Evolutionary conservation across 2,797 vertebrate genomes (phyloP).

Genomic region (Tiaroga cobitis): DNA sequence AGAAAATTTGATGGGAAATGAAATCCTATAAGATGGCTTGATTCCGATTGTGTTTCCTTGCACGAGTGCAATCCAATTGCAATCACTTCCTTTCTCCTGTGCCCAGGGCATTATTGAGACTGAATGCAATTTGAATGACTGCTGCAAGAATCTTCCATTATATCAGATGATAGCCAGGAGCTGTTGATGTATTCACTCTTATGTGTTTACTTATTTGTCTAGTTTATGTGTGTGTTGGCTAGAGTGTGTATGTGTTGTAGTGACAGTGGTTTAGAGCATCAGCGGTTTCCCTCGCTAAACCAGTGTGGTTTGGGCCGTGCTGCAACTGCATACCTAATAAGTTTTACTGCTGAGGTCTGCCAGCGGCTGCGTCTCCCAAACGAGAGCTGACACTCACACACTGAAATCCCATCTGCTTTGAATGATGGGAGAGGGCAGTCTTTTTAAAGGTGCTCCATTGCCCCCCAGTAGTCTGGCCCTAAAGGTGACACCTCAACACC

Average conservation of each 20-base stretch:
- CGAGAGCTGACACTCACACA: conserved; percentile 75
- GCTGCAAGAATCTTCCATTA: conserved; percentile 47
- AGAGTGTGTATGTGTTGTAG: conserved; percentile 35
- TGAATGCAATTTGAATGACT: conserved; percentile 43
- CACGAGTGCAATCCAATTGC: conserved; percentile 36
- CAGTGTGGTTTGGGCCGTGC: conserved; percentile 73
- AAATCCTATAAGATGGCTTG: conserved; percentile 30
- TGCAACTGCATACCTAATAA: conserved; percentile 76
- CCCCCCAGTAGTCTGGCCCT: conserved; percentile 56
- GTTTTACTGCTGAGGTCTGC: conserved; percentile 73
- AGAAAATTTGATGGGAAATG: conserved; percentile 13
- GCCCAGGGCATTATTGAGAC: conserved; percentile 59
- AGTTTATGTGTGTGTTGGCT: conserved; percentile 53
- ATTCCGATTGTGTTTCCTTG: conserved; percentile 28
- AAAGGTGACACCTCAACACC: conserved; percentile 78
- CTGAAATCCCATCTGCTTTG: conserved; percentile 78
- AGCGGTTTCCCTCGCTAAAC: conserved; percentile 71
- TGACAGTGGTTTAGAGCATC: conserved; percentile 70
- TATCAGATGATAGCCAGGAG: conserved; percentile 44
- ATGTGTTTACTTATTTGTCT: conserved; percentile 75
- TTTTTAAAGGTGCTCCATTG: conserved; percentile 53
- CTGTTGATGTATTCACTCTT: conserved; percentile 39
- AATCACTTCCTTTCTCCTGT: conserved; percentile 59
- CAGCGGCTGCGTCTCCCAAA: conserved; percentile 76
- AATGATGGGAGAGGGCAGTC: conserved; percentile 68